These are phyloP conservation scores for Pseudocheirus occidentalis DNA, from an alignment of 2,797 vertebrate species.

Conservation along the genomic window DNA sequence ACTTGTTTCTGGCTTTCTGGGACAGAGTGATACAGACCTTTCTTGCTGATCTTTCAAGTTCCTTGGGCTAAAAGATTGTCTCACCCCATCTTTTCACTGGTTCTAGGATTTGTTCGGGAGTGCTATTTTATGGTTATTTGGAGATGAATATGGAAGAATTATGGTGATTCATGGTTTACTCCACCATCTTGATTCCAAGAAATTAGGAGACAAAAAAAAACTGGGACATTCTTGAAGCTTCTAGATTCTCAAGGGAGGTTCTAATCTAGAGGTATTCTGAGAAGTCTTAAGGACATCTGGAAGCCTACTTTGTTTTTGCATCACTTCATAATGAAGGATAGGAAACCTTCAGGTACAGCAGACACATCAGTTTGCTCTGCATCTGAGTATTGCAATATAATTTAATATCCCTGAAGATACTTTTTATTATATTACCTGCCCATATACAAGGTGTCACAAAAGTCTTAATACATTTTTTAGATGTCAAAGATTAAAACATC, in stretches of 20 bases:
- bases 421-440: neutral
- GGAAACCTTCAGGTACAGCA: too few species aligned
- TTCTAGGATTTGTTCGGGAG: too few species aligned
- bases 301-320: neutral
- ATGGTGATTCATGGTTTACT: too few species aligned
- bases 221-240: neutral
- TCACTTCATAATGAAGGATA: neutral
- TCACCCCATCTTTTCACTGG: too few species aligned
- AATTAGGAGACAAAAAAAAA: too few species aligned
- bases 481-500: neutral
- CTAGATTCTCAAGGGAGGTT: neutral
- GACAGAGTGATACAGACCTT: neutral
- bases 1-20: neutral
- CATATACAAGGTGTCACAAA: neutral
- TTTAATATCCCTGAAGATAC: neutral
- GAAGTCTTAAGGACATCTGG: neutral
- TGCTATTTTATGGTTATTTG: too few species aligned
- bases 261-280: neutral
- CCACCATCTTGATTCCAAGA: too few species aligned
- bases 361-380: neutral
- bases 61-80: too few species aligned
- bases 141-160: too few species aligned
- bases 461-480: neutral
- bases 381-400: neutral
- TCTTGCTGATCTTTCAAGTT: neutral